These are phyloP conservation scores for Eleutherodactylus coqui DNA, from an alignment of 2,797 vertebrate genomes.

Conservation along the genomic window DNA sequence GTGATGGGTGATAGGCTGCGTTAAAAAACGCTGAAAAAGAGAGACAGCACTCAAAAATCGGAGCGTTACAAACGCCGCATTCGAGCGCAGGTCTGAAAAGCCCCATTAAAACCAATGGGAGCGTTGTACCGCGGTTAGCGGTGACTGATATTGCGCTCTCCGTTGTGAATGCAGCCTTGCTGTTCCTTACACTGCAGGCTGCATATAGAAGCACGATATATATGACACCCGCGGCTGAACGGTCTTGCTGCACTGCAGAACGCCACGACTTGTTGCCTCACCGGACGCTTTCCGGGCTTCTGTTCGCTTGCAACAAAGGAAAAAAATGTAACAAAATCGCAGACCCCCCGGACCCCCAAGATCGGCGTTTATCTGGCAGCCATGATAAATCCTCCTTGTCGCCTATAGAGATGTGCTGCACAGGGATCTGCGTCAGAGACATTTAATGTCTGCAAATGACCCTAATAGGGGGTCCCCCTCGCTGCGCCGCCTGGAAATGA, in stretches of 20 bases:
- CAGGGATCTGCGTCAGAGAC: constrained; percentile 2
- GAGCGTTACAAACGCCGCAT: too few relatives aligned
- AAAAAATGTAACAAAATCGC: background rate
- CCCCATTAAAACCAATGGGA: too few relatives aligned
- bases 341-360: background rate
- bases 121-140: too few relatives aligned
- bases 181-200: background rate
- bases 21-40: too few relatives aligned
- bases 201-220: background rate
- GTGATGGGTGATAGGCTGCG: too few relatives aligned
- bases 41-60: too few relatives aligned
- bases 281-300: background rate
- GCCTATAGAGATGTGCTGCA: background rate
- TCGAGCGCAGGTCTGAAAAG: too few relatives aligned
- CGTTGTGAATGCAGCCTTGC: too few relatives aligned
- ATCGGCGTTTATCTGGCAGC: background rate
- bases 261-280: background rate
- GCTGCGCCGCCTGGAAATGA: constrained; percentile 17
- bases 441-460: constrained; percentile 38
- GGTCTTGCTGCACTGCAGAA: background rate
- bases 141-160: too few relatives aligned
- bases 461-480: constrained; percentile 25
- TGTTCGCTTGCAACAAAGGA: background rate
- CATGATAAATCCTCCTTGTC: constrained; percentile 10
- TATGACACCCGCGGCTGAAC: background rate